Percentiles rank a stretch among this genome's conserved stretches.
These are phyloP conservation scores for Penelope pileata DNA, from an alignment of 2,113 vertebrate species.

Conservation along the genomic window DNA sequence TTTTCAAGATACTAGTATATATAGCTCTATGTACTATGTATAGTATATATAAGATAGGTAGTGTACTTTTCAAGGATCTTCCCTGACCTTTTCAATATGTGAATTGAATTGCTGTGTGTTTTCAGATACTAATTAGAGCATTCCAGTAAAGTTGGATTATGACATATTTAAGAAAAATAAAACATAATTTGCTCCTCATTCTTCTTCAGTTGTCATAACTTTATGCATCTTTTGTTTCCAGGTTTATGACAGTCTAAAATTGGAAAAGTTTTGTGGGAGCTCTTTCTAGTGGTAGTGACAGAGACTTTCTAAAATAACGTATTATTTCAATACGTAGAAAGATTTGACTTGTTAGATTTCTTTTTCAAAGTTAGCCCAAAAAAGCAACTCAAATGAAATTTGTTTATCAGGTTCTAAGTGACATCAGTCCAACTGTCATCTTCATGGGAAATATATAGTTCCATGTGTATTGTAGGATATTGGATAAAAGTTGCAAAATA, in stretches of 20 bases:
- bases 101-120: not conserved
- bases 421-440: not conserved
- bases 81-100: not conserved
- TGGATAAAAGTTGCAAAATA: not conserved
- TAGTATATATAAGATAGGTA: too few species aligned
- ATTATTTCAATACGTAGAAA: not conserved
- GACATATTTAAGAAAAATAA: not conserved
- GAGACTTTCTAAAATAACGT: not conserved
- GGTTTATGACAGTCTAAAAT: not conserved
- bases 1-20: too few species aligned
- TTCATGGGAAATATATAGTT: slow-evolving; percentile 2
- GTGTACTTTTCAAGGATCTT: not conserved
- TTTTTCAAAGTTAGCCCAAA: slow-evolving; percentile 44
- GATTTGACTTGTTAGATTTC: not conserved
- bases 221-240: not conserved
- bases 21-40: too few species aligned
- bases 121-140: not conserved
- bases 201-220: not conserved
- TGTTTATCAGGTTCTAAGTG: not conserved
- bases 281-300: not conserved
- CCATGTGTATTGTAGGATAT: not conserved
- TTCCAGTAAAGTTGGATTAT: not conserved
- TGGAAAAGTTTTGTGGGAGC: not conserved
- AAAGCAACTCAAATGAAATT: slow-evolving; percentile 33
- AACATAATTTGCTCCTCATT: not conserved